Conservation (phyloP, 2,797 vertebrate species). For the Cuculus canorus region DNA sequence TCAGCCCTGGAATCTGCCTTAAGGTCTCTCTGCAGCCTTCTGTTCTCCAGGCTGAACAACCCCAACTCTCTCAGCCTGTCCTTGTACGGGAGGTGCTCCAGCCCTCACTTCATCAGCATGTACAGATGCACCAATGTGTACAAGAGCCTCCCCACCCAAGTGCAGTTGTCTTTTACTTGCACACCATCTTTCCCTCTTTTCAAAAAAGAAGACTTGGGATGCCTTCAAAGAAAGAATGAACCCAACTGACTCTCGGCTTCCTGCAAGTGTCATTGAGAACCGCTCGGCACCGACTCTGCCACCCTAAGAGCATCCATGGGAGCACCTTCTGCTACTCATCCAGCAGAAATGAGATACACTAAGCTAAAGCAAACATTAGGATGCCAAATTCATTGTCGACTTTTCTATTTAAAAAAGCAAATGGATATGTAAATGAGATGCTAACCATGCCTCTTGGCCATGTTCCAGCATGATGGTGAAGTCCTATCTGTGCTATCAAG, state of each 20-base stretch:
- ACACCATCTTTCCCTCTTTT: neutral
- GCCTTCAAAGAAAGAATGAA: neutral
- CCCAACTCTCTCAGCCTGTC: too few species aligned
- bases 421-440: neutral
- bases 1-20: too few species aligned
- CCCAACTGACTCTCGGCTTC: rapidly evolving
- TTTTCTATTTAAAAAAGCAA: neutral
- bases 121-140: rapidly evolving
- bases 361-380: neutral
- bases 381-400: neutral
- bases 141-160: neutral
- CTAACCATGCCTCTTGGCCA: neutral
- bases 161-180: neutral
- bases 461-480: rapidly evolving
- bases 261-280: neutral
- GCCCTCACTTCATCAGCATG: too few species aligned
- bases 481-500: neutral
- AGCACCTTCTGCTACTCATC: neutral
- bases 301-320: neutral
- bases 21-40: too few species aligned
- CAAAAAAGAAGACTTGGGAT: neutral
- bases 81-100: too few species aligned
- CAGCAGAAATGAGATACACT: neutral
- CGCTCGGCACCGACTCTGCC: neutral
- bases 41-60: too few species aligned